A percentile compares a stretch with the other conserved stretches of the same genome.
phyloP scores from a whole-genome alignment of 2,888 invertebrate species.

The Acronicta leporina region DNA sequence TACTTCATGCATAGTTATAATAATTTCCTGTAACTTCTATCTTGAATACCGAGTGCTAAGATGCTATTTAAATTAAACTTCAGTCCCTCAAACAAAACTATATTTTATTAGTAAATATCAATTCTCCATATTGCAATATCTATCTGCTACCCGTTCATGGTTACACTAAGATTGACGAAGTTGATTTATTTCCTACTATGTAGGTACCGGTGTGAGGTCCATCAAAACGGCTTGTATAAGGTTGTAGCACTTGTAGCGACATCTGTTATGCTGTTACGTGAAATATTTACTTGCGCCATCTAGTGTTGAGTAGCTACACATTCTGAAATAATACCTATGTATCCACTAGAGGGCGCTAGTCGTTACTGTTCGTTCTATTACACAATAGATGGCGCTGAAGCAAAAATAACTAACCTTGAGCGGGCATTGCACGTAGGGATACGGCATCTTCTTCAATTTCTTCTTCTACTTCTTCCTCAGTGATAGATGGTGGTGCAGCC shows the following conservation, averaged over 20 bases:
- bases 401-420: conserved; percentile 84
- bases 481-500: conserved; percentile 91
- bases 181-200: no score
- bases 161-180: no score
- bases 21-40: conserved; percentile 23
- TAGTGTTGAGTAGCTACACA: conserved; percentile 53
- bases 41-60: no score
- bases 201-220: no score
- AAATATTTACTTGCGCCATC: conserved; percentile 58
- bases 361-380: neutral
- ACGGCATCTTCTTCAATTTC: conserved; percentile 90
- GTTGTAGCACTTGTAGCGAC: conserved; percentile 31
- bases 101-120: no score
- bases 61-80: no score
- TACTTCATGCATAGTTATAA: conserved; percentile 13
- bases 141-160: no score
- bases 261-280: conserved; percentile 29
- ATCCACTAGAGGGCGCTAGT: conserved; percentile 39
- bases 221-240: neutral
- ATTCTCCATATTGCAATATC: no score
- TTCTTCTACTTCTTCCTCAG: conserved; percentile 91
- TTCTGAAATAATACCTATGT: no score
- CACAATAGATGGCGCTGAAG: conserved; percentile 65
- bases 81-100: no score
- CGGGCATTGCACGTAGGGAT: conserved; percentile 91